Evolutionary conservation across 2,888 invertebrate species (phyloP), one percentile per base, ranked within the genome.

Genomic region (Agonopterix arenella): DNA sequence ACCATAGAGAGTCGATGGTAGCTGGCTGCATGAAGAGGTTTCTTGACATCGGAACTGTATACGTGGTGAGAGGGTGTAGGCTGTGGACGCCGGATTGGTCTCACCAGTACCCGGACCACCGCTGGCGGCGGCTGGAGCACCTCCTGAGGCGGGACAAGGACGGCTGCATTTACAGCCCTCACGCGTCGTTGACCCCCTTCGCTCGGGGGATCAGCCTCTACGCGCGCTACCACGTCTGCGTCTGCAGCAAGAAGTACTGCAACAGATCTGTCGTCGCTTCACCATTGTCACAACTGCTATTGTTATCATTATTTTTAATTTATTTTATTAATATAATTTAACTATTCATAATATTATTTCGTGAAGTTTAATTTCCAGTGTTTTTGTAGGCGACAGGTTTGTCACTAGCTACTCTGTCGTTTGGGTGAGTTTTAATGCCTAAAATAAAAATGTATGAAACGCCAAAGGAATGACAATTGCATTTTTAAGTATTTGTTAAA

Each of bases 11-110:
- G 2, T 13, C 1, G 13, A 13, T 13, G 1, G 2, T 13, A 13
- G 57, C 52, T 1, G 69, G 71, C 0, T 72, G 71, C 44, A 67
- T 62, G 43, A 67, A 64, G 45, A 56, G 67, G 42, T 71, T 51
- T 48, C 51, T 66, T n/a, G 70, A 70, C 42, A 52, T 71, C 1
- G 68, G 68, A 1, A 40, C 36, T 0, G 59, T 59, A n/a, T 70
- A 68, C 49, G 59, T 58, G 13, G 61, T 66, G 47, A 54, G 68
- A 18, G 64, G 65, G 0, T 70, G 66, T 46, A 56, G 66, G 9
- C 57, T 59, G 2, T 46, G 45, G 45, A 42, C 49, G 16, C 59
- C 62, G 1, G 46, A 11, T 9, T 46, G 11, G 8, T 54, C 2
- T 2, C 1, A 2, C 1, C 9, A 7, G n/a, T 42, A 11, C 42